Percentiles rank a stretch among this genome's conserved stretches.
phyloP scores from a whole-genome alignment of 1,140 invertebrate species.

The Araneus ventricosus region DNA sequence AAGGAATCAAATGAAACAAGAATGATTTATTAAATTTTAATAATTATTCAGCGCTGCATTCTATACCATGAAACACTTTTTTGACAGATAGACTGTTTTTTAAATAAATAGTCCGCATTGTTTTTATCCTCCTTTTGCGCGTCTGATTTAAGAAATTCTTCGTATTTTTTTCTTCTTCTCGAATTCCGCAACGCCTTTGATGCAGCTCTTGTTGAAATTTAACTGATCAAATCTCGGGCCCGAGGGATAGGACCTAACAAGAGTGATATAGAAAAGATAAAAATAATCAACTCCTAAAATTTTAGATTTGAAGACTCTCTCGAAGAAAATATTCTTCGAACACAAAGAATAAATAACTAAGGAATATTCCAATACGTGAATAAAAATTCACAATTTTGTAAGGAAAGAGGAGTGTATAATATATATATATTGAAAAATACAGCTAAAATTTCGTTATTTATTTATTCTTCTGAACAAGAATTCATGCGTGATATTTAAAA shows the following conservation, averaged over 20 bases:
- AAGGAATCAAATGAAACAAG: neutral
- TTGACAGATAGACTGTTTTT: neutral
- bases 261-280: neutral
- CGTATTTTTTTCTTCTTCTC: neutral
- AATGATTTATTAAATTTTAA: neutral
- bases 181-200: conserved; percentile 36
- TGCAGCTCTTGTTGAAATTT: conserved; percentile 43
- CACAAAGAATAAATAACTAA: neutral
- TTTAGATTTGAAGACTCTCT: neutral
- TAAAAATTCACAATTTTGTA: no score
- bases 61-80: neutral
- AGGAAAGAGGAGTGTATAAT: no score
- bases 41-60: no score
- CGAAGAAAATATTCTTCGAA: neutral
- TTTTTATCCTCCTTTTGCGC: neutral
- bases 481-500: no score
- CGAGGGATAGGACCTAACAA: conserved; percentile 36
- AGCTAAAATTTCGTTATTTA: no score
- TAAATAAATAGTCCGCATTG: neutral
- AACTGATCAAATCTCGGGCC: neutral
- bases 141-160: conserved; percentile 10
- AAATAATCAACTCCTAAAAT: no score
- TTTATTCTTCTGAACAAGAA: no score
- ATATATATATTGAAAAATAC: no score
- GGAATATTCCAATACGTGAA: no score